Conservation (phyloP, 2,797 vertebrate genomes). For the Rhynchotus rufescens region DNA sequence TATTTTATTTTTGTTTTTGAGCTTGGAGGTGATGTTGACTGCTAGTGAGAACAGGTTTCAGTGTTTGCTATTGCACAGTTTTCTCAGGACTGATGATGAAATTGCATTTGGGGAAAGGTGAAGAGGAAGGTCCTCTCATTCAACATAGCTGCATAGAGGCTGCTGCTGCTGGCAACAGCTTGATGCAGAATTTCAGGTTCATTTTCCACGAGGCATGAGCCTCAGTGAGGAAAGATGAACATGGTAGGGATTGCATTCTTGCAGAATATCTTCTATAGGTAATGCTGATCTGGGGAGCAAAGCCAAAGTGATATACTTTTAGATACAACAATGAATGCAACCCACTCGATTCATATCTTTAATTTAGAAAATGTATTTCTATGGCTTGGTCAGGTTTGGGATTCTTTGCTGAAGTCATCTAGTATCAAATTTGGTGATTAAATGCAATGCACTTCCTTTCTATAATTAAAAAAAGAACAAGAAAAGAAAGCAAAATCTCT, state of each 20-base stretch:
- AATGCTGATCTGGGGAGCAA: not conserved
- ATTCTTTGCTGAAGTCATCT: not conserved
- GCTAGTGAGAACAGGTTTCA: slow-evolving; percentile 4
- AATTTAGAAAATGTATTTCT: not conserved
- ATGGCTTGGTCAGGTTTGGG: not conserved
- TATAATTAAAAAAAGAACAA: not conserved
- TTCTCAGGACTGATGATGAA: slow-evolving; percentile 18
- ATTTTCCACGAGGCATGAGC: not conserved
- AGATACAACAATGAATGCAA: not conserved
- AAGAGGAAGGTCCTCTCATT: not conserved
- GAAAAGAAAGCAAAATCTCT: not conserved
- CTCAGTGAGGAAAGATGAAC: not conserved
- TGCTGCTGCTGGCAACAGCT: not conserved
- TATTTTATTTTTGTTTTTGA: not conserved
- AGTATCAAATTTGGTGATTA: not conserved
- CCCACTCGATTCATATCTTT: rapidly evolving
- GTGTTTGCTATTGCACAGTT: slow-evolving; percentile 16
- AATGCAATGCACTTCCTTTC: not conserved
- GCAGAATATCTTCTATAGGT: not conserved
- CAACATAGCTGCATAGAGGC: not conserved
- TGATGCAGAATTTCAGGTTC: not conserved
- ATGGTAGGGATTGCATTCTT: not conserved
- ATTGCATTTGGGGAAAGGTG: slow-evolving; percentile 27
- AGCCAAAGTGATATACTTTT: not conserved
- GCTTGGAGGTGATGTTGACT: not conserved